Percentiles rank a stretch among this genome's conserved stretches.
These are phyloP conservation scores for Mastacembelus armatus DNA, from an alignment of 2,797 vertebrate species.

Conservation along the genomic window DNA sequence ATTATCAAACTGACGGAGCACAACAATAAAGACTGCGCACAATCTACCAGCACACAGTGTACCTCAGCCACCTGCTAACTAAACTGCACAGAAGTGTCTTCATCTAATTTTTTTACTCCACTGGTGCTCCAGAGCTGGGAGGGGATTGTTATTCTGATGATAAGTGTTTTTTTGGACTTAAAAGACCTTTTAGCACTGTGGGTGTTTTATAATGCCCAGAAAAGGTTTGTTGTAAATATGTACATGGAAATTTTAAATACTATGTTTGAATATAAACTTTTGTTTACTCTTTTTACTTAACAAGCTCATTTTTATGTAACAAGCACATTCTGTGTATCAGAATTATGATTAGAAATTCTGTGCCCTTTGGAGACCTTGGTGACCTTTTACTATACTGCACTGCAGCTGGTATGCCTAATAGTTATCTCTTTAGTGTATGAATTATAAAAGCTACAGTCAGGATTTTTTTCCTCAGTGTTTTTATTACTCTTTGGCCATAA, in stretches of 20 bases:
- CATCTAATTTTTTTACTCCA: background rate
- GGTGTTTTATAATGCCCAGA: constrained; percentile 36
- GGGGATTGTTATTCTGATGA: background rate
- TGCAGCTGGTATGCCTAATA: constrained; percentile 52
- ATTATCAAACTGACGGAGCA: constrained; percentile 84
- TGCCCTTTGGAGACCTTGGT: constrained; percentile 15
- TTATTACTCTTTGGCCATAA: too few relatives aligned
- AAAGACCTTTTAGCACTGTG: constrained; percentile 36
- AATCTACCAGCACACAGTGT: constrained; percentile 45
- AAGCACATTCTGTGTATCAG: constrained; percentile 34
- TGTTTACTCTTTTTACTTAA: constrained; percentile 61
- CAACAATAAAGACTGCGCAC: constrained; percentile 58
- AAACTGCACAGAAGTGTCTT: constrained; percentile 40
- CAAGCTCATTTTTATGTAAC: constrained; percentile 23
- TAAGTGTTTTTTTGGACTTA: constrained; percentile 23
- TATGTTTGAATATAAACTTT: constrained; percentile 40
- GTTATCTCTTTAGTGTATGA: too few relatives aligned
- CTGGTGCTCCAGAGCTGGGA: constrained; percentile 25
- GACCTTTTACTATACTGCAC: constrained; percentile 1
- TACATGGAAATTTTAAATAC: constrained; percentile 76
- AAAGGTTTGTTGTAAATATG: constrained; percentile 77
- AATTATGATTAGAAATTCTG: background rate
- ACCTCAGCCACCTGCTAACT: constrained; percentile 73
- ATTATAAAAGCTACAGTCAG: too few relatives aligned
- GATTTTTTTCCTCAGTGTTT: too few relatives aligned